Evolutionary conservation across 2,888 invertebrate species (phyloP).

Genomic region (Sphinx pinastri): DNA sequence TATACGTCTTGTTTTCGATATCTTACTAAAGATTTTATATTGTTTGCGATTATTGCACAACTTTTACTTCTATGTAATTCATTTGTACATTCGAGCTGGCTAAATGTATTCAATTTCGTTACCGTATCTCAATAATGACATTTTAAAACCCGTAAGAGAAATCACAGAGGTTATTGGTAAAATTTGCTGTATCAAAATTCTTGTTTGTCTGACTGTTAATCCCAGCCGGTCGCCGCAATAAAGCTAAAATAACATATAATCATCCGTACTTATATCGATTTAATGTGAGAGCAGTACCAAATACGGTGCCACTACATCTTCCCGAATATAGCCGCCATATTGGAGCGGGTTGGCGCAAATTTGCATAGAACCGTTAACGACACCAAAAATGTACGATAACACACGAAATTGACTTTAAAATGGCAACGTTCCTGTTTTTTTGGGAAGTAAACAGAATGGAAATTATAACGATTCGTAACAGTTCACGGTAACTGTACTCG

Average conservation of each 20-base stretch:
- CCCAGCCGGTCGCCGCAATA: not conserved
- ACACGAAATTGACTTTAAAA: conserved; percentile 48
- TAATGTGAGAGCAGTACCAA: not conserved
- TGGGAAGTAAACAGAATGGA: conserved; percentile 38
- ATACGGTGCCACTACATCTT: conserved; percentile 5
- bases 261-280: not conserved
- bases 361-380: conserved; percentile 49
- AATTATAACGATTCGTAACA: conserved; percentile 39
- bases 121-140: no score
- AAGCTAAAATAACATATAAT: not conserved
- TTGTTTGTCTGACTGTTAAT: not conserved
- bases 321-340: conserved; percentile 34
- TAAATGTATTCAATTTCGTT: no score
- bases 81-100: no score
- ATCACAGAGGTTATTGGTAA: no score
- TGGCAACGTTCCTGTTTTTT: conserved; percentile 33
- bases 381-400: conserved; percentile 44
- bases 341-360: conserved; percentile 31
- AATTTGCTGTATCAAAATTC: no score
- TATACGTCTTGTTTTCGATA: not conserved
- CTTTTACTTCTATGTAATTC: no score
- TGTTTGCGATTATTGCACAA: not conserved
- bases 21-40: not conserved
- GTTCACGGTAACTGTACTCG: conserved; percentile 38
- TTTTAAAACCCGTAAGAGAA: no score